Evolutionary conservation across 2,113 vertebrate species (phyloP).

Genomic region (Urocolius indicus): DNA sequence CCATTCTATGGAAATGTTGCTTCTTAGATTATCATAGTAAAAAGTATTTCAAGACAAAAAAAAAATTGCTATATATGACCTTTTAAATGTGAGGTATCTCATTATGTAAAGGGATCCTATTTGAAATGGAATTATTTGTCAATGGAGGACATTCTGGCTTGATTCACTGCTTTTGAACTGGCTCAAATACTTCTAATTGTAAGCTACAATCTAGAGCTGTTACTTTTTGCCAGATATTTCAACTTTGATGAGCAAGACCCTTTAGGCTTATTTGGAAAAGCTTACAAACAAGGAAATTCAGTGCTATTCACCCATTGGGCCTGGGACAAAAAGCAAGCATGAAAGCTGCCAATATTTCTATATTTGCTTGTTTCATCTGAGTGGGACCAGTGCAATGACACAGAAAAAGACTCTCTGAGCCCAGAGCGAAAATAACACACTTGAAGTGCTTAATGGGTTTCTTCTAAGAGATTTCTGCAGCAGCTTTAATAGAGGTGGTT

Average conservation of each 20-base stretch:
- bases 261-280: slow-evolving; percentile 69
- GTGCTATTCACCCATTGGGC: slow-evolving; percentile 18
- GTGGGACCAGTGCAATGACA: slow-evolving; percentile 51
- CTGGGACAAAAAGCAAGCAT: slow-evolving; percentile 30
- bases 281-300: slow-evolving; percentile 49
- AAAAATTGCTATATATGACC: neutral
- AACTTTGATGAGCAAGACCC: slow-evolving; percentile 51
- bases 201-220: slow-evolving; percentile 38
- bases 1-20: neutral
- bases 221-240: slow-evolving; percentile 57
- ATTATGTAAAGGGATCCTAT: neutral
- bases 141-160: neutral
- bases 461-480: slow-evolving; percentile 56
- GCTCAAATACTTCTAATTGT: slow-evolving; percentile 39
- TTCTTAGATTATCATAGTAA: neutral
- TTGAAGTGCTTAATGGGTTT: slow-evolving; percentile 66
- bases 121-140: neutral
- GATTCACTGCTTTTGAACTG: slow-evolving; percentile 16
- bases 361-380: slow-evolving; percentile 66
- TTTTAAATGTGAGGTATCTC: neutral
- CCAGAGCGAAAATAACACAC: slow-evolving; percentile 58
- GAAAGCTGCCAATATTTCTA: slow-evolving; percentile 66
- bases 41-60: neutral
- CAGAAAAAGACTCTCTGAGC: slow-evolving; percentile 58
- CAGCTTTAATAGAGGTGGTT: slow-evolving; percentile 50